Evolutionary conservation across 2,113 vertebrate genomes (phyloP).

Genomic region (Pygathrix nemaeus): DNA sequence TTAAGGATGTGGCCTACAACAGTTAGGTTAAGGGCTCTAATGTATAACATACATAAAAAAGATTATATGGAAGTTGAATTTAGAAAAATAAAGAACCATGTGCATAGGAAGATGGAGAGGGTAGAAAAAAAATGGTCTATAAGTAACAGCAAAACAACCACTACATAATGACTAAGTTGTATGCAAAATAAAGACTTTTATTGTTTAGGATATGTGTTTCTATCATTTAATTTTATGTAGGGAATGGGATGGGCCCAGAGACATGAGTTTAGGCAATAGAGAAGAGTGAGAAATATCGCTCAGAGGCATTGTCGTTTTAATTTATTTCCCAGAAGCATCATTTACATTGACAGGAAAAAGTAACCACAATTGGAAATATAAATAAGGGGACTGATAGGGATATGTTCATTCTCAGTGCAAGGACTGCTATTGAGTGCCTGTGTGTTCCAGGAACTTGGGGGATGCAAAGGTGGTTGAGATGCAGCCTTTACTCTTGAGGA

Average conservation of each 20-base stretch:
- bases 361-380: neutral
- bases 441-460: neutral
- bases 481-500: neutral
- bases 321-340: neutral
- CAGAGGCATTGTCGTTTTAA: neutral
- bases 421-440: accelerated
- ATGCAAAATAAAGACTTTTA: neutral
- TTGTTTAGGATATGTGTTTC: neutral
- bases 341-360: neutral
- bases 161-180: neutral
- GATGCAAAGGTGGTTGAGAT: neutral
- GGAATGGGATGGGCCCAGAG: neutral
- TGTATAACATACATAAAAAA: neutral
- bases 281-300: neutral
- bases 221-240: neutral
- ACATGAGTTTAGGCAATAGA: neutral
- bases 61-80: neutral
- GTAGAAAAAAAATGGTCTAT: neutral
- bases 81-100: neutral
- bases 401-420: neutral
- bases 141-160: neutral
- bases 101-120: neutral
- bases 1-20: neutral
- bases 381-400: neutral
- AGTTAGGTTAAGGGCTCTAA: neutral